phyloP scores from a whole-genome alignment of 2,797 vertebrate species.

The Tenualosa thibaudeaui region DNA sequence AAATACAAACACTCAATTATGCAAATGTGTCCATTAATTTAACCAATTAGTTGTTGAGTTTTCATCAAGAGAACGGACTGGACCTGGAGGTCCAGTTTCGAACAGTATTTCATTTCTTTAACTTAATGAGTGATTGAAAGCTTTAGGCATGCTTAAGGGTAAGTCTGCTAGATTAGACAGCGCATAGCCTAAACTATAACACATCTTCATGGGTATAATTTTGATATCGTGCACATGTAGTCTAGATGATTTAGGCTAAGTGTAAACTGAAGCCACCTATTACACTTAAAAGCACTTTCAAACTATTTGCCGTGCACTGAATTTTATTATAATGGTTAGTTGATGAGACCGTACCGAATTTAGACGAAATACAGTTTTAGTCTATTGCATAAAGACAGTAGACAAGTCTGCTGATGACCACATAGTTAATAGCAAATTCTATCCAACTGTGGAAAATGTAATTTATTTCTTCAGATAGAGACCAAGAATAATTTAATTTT shows the following conservation, averaged over 20 bases:
- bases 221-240: not conserved
- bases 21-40: constrained; percentile 79
- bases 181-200: not conserved
- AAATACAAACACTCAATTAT: constrained; percentile 78
- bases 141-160: not conserved
- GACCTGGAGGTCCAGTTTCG: constrained; percentile 28
- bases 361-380: not conserved
- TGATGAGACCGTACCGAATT: not conserved
- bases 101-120: constrained; percentile 26
- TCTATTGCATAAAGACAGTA: not conserved
- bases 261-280: not conserved
- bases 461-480: not conserved
- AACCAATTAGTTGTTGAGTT: constrained; percentile 75
- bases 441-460: not conserved
- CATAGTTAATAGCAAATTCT: not conserved
- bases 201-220: not conserved
- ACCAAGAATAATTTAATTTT: not conserved
- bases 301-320: not conserved
- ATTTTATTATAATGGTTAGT: not conserved
- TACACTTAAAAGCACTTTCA: no score
- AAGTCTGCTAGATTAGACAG: not conserved
- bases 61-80: constrained; percentile 49
- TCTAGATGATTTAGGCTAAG: no score
- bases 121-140: constrained; percentile 19
- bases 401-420: not conserved